Percentiles rank a stretch among this genome's conserved stretches.
Evolutionary conservation across 2,888 invertebrate genomes (phyloP).

Genomic region (Diloba caeruleocephala): DNA sequence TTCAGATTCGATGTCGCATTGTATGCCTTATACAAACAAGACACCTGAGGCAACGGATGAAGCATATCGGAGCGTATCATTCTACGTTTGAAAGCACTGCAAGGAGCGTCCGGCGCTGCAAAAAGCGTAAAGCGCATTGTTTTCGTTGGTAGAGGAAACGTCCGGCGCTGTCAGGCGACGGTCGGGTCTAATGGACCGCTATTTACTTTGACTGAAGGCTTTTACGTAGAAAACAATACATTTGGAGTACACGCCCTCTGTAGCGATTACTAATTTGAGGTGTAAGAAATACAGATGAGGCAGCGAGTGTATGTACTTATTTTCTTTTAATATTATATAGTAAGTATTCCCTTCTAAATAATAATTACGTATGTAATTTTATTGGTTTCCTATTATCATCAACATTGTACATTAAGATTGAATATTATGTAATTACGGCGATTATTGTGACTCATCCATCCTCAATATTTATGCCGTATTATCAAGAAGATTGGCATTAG

Average conservation of each 20-base stretch:
- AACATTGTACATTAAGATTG: conserved; percentile 1
- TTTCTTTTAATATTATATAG: conserved; percentile 9
- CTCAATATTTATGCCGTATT: conserved; percentile 20
- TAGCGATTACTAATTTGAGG: conserved; percentile 47
- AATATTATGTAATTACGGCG: conserved; percentile 6
- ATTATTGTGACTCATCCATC: conserved; percentile 11
- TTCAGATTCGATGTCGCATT: conserved; percentile 60
- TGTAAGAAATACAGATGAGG: conserved; percentile 17
- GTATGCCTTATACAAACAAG: conserved; percentile 63
- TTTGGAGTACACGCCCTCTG: conserved; percentile 47
- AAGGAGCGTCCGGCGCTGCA: conserved; percentile 74
- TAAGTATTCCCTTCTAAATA: conserved; percentile 7
- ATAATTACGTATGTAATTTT: conserved; percentile 6
- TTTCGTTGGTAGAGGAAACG: conserved; percentile 75
- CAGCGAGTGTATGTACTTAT: conserved; percentile 2
- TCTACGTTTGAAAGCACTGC: conserved; percentile 73
- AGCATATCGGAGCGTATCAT: conserved; percentile 75
- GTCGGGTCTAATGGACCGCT: conserved; percentile 77
- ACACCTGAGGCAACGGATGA: conserved; percentile 61
- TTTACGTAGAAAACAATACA: conserved; percentile 65
- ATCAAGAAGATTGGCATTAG: conserved; percentile 16
- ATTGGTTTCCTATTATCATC: conserved; percentile 12
- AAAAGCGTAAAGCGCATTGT: conserved; percentile 84
- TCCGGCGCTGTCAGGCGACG: conserved; percentile 73
- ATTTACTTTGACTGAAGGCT: conserved; percentile 75